phyloP scores from a whole-genome alignment of 1,140 invertebrate species.

The Cotesia typhae region DNA sequence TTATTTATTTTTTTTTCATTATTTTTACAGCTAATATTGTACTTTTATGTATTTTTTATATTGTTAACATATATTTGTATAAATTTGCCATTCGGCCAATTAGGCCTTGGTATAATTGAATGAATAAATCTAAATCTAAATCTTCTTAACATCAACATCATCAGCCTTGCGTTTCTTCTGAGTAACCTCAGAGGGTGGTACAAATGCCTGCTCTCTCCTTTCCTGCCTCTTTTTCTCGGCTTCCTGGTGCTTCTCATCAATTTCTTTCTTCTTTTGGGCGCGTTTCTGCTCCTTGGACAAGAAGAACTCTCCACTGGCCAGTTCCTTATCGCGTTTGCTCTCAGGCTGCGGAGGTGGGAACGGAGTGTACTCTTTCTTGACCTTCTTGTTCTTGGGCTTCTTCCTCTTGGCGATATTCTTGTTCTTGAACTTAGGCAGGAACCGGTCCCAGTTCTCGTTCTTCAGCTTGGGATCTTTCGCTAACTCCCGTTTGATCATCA shows the following conservation, averaged over 20 bases:
- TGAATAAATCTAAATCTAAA: no score
- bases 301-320: conserved; percentile 98
- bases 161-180: conserved; percentile 50
- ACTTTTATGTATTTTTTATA: no score
- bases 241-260: conserved; percentile 77
- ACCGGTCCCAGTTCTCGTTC: conserved; percentile 97
- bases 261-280: conserved; percentile 76
- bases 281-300: conserved; percentile 85
- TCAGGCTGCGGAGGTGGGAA: conserved; percentile 95
- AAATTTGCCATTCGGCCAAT: no score
- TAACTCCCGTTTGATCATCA: conserved; percentile 98
- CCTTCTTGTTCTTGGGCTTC: conserved; percentile 85
- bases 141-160: conserved; percentile 72
- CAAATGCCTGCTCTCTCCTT: conserved; percentile 80
- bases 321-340: conserved; percentile 92
- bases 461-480: conserved; percentile 90
- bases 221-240: conserved; percentile 78
- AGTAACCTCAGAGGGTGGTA: conserved; percentile 75
- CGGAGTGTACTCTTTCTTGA: conserved; percentile 94
- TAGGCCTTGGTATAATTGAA: no score
- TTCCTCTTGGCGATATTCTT: conserved; percentile 90
- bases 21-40: no score
- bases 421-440: conserved; percentile 94
- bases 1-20: no score
- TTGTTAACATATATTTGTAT: no score